These are phyloP conservation scores for Nerophis ophidion DNA, from an alignment of 2,113 vertebrate genomes.

Conservation along the genomic window DNA sequence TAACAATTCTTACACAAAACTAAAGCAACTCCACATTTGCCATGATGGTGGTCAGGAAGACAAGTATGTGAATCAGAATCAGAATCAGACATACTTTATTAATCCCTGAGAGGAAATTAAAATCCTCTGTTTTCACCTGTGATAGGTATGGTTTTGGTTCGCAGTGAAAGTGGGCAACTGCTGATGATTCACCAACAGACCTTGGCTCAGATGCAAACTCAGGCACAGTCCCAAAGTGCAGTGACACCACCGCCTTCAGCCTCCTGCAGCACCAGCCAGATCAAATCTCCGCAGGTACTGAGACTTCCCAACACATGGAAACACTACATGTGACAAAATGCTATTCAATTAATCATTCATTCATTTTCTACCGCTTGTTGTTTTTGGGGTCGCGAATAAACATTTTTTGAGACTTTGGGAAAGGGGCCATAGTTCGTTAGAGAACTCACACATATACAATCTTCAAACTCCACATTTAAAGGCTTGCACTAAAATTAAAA, in stretches of 20 bases:
- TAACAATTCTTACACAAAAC: background rate
- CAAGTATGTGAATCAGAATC: background rate
- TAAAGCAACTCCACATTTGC: background rate
- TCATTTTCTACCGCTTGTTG: no score
- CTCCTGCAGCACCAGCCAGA: slow-evolving; percentile 86
- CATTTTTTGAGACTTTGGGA: no score
- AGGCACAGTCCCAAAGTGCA: slow-evolving; percentile 85
- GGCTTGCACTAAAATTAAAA: no score
- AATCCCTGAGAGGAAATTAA: no score
- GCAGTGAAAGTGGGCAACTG: slow-evolving; percentile 89
- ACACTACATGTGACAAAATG: background rate
- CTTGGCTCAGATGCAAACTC: slow-evolving; percentile 91
- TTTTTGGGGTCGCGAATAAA: no score
- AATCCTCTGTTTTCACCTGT: slow-evolving; percentile 12
- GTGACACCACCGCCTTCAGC: slow-evolving; percentile 85
- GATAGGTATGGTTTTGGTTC: slow-evolving; percentile 90
- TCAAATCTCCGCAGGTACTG: slow-evolving; percentile 84
- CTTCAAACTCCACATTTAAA: no score
- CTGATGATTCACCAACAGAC: slow-evolving; percentile 91
- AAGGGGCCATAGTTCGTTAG: no score
- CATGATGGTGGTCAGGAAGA: background rate
- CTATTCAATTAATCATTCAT: background rate
- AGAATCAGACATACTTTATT: no score
- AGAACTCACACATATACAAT: no score
- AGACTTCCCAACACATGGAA: background rate